These are phyloP conservation scores for Phaedon cochleariae DNA, from an alignment of 2,888 invertebrate species.

Conservation along the genomic window DNA sequence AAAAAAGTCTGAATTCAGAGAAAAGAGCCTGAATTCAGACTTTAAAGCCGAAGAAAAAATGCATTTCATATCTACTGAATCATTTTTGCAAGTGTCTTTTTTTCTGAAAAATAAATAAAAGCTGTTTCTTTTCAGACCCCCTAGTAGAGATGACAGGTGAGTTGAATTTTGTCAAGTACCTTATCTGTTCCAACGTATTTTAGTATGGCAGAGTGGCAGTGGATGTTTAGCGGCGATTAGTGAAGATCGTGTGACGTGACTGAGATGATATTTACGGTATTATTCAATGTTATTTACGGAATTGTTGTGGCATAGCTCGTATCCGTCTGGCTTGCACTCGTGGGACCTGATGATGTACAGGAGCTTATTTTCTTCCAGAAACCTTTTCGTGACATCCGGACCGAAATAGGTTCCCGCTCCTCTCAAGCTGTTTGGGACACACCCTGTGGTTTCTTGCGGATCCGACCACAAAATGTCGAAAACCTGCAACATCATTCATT, in stretches of 20 bases:
- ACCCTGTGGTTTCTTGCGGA: constrained; percentile 81
- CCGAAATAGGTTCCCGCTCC: constrained; percentile 96
- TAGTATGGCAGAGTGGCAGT: too few species aligned
- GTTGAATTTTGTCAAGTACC: too few species aligned
- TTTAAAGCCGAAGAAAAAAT: too few species aligned
- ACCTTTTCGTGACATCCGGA: constrained; percentile 83
- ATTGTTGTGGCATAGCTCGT: constrained; percentile 85
- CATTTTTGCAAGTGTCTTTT: too few species aligned
- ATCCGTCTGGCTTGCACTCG: constrained; percentile 93
- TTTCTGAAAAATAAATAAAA: too few species aligned
- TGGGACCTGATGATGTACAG: constrained; percentile 86
- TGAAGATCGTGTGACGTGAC: too few species aligned
- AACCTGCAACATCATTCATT: constrained; percentile 67
- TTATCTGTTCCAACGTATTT: background rate
- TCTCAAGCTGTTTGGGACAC: constrained; percentile 82
- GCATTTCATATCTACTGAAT: too few species aligned
- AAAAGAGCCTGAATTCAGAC: too few species aligned
- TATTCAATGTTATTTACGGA: constrained; percentile 69
- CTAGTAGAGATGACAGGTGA: too few species aligned
- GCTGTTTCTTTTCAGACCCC: too few species aligned
- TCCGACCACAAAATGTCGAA: constrained; percentile 95
- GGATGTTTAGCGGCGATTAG: too few species aligned
- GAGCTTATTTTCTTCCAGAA: constrained; percentile 80
- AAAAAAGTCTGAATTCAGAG: too few species aligned
- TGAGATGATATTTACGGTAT: background rate